Conservation (phyloP, 2,797 vertebrate genomes). For the Iguana delicatissima region DNA sequence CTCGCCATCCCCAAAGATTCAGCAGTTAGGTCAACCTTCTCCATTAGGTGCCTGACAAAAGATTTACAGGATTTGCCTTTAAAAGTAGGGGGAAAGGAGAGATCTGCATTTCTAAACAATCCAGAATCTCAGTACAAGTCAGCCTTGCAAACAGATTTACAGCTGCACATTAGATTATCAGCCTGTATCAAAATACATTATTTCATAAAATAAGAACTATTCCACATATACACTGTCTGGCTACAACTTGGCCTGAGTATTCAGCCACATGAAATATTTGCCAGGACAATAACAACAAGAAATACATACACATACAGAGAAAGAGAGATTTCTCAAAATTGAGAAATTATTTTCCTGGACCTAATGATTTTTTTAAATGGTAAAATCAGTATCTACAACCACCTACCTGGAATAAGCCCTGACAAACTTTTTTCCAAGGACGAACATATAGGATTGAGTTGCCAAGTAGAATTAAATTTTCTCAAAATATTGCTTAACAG, state of each 20-base stretch:
- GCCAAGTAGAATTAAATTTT: background rate
- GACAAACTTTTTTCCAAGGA: background rate
- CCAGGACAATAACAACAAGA: background rate
- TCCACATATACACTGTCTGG: slow-evolving; percentile 34
- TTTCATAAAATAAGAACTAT: slow-evolving; percentile 57
- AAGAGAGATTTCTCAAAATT: too few relatives aligned
- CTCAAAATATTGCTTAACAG: background rate
- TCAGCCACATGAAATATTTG: slow-evolving; percentile 44
- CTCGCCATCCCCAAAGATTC: slow-evolving; percentile 68
- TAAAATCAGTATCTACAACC: too few relatives aligned
- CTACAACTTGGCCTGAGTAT: slow-evolving; percentile 44
- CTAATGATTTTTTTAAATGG: background rate
- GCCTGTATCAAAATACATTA: slow-evolving; percentile 65
- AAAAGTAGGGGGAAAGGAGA: slow-evolving; percentile 48
- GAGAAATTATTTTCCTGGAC: background rate
- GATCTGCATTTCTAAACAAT: slow-evolving; percentile 67
- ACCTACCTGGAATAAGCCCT: too few relatives aligned
- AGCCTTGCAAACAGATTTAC: slow-evolving; percentile 58
- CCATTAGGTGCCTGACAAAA: slow-evolving; percentile 74
- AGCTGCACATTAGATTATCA: slow-evolving; percentile 54
- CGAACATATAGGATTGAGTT: too few relatives aligned
- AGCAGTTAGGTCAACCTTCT: slow-evolving; percentile 68
- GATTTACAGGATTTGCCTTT: slow-evolving; percentile 51
- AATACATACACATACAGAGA: too few relatives aligned
- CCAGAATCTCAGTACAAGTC: slow-evolving; percentile 40